A percentile compares a stretch with the other conserved stretches of the same genome.
phyloP scores from a whole-genome alignment of 2,113 vertebrate genomes.

The Shinisaurus crocodilurus region DNA sequence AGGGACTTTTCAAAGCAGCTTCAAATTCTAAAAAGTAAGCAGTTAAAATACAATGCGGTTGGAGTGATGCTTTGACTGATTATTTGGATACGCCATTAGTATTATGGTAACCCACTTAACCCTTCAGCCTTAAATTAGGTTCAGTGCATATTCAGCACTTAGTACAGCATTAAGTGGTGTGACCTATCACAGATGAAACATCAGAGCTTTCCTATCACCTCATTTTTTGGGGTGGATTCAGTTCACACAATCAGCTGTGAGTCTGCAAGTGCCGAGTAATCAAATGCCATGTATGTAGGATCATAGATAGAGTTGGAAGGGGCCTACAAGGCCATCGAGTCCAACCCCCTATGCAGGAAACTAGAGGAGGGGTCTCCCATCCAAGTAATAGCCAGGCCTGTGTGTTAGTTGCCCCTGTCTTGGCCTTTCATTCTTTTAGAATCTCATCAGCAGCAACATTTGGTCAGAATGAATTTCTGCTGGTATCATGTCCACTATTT shows the following conservation, averaged over 20 bases:
- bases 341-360: too few relatives aligned
- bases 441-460: neutral
- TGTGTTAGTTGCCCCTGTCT: neutral
- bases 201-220: neutral
- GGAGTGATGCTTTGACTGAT: neutral
- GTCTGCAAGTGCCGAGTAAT: neutral
- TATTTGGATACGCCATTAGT: neutral
- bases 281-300: neutral
- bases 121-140: neutral
- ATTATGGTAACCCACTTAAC: neutral
- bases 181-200: neutral
- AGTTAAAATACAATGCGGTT: too few relatives aligned
- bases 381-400: too few relatives aligned
- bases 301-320: too few relatives aligned
- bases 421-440: neutral
- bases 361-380: too few relatives aligned
- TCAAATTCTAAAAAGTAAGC: too few relatives aligned
- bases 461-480: neutral
- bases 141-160: neutral
- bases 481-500: neutral
- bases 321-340: too few relatives aligned
- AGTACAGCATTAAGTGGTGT: neutral
- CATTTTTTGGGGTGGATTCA: neutral
- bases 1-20: too few relatives aligned
- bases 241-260: neutral